These are phyloP conservation scores for Ambastaia sidthimunki DNA, from an alignment of 2,797 vertebrate genomes.

Conservation along the genomic window DNA sequence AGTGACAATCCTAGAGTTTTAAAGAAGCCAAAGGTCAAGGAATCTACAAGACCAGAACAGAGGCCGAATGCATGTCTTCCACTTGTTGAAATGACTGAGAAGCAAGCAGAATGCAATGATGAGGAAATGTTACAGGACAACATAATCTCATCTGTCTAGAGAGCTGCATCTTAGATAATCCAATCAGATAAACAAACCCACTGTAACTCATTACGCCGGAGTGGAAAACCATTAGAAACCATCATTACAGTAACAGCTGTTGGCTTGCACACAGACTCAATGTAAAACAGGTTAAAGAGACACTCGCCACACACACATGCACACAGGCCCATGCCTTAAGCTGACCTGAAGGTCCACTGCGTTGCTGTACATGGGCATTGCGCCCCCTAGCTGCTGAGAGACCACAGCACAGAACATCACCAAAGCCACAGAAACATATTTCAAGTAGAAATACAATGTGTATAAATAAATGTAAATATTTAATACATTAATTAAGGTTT, in stretches of 20 bases:
- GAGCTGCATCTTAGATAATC: slow-evolving; percentile 16
- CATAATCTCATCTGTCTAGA: slow-evolving; percentile 10
- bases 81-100: neutral
- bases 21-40: neutral
- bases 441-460: slow-evolving; percentile 7
- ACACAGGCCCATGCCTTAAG: slow-evolving; percentile 66
- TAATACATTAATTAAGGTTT: neutral
- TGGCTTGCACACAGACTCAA: slow-evolving; percentile 17
- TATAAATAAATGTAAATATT: neutral
- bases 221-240: slow-evolving; percentile 21
- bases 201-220: slow-evolving; percentile 19
- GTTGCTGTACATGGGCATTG: slow-evolving; percentile 64
- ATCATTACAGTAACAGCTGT: slow-evolving; percentile 1
- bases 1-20: neutral
- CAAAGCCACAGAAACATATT: slow-evolving; percentile 26
- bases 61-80: neutral
- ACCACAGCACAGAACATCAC: slow-evolving; percentile 64
- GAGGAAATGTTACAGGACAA: slow-evolving; percentile 14
- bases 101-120: slow-evolving; percentile 13
- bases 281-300: slow-evolving; percentile 34
- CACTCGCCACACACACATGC: slow-evolving; percentile 22
- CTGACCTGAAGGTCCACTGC: slow-evolving; percentile 76
- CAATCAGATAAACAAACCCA: slow-evolving; percentile 6
- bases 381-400: slow-evolving; percentile 71
- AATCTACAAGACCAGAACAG: neutral